Evolutionary conservation across 1,140 invertebrate genomes (phyloP).

Genomic region (Tenebrio molitor): DNA sequence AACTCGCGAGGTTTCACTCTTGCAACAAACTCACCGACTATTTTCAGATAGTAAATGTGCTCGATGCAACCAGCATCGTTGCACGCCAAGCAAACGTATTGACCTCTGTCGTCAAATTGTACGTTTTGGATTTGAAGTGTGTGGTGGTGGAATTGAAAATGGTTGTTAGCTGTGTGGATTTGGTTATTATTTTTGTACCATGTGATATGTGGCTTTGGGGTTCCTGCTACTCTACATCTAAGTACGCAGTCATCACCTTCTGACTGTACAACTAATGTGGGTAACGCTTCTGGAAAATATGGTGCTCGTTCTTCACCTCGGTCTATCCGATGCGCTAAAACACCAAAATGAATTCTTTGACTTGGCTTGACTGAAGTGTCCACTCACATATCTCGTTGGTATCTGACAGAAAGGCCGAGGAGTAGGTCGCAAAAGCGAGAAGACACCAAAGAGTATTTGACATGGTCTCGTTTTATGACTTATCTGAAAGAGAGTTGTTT

Average conservation of each 20-base stretch:
- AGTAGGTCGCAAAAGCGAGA: not conserved
- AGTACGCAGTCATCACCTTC: not conserved
- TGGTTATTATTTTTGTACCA: slow-evolving; percentile 6
- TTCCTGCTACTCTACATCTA: not conserved
- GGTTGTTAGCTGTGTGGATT: not conserved
- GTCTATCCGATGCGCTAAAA: not conserved
- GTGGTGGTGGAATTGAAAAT: not conserved
- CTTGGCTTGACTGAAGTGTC: not conserved
- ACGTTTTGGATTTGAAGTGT: not conserved
- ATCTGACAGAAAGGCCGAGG: not conserved
- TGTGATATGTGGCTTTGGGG: not conserved
- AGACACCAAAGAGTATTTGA: slow-evolving; percentile 14
- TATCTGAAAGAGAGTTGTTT: slow-evolving; percentile 33
- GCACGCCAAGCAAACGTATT: slow-evolving; percentile 3
- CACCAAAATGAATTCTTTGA: not conserved
- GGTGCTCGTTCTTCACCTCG: slow-evolving; percentile 24
- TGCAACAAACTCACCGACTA: slow-evolving; percentile 14
- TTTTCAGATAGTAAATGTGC: slow-evolving; percentile 37
- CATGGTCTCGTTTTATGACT: slow-evolving; percentile 10
- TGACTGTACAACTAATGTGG: not conserved
- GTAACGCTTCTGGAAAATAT: slow-evolving; percentile 47
- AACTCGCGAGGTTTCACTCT: no score
- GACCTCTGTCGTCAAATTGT: not conserved
- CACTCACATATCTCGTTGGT: not conserved
- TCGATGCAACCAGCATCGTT: slow-evolving; percentile 30